Percentiles rank a stretch among this genome's conserved stretches.
These are phyloP conservation scores for Phylloscopus trochilus DNA, from an alignment of 2,113 vertebrate species.

Conservation along the genomic window DNA sequence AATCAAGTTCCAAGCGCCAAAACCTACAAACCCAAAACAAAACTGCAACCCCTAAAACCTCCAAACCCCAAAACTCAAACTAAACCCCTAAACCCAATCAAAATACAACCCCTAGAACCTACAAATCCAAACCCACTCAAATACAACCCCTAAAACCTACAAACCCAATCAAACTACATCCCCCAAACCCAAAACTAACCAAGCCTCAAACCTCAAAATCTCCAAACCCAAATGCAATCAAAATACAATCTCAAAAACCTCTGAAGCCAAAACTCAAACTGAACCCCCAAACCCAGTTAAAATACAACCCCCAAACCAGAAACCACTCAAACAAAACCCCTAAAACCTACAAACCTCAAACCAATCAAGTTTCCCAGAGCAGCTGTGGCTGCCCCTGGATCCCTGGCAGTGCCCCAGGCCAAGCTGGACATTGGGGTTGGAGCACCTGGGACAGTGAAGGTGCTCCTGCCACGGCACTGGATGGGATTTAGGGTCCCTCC, in stretches of 20 bases:
- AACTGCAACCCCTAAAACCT: neutral
- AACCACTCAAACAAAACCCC: too few relatives aligned
- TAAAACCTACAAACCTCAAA: neutral
- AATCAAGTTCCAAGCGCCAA: too few relatives aligned
- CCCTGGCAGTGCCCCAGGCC: neutral
- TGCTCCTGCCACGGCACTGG: neutral
- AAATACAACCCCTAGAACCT: too few relatives aligned
- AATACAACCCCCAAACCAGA: too few relatives aligned
- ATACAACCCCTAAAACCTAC: too few relatives aligned
- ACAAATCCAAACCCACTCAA: too few relatives aligned
- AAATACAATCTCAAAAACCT: neutral
- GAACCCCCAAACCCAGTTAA: too few relatives aligned
- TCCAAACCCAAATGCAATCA: too few relatives aligned
- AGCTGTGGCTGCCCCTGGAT: too few relatives aligned
- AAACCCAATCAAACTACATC: too few relatives aligned
- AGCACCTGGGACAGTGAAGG: neutral
- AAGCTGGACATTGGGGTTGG: fast-evolving
- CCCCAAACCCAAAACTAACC: too few relatives aligned
- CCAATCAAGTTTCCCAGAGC: neutral
- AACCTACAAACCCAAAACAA: neutral
- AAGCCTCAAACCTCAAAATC: neutral
- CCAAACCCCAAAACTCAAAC: neutral
- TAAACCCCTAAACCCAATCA: neutral
- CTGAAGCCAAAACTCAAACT: neutral
- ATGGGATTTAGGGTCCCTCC: neutral